Evolutionary conservation across 2,888 invertebrate genomes (phyloP).

Genomic region (Agrenia bidenticulata): DNA sequence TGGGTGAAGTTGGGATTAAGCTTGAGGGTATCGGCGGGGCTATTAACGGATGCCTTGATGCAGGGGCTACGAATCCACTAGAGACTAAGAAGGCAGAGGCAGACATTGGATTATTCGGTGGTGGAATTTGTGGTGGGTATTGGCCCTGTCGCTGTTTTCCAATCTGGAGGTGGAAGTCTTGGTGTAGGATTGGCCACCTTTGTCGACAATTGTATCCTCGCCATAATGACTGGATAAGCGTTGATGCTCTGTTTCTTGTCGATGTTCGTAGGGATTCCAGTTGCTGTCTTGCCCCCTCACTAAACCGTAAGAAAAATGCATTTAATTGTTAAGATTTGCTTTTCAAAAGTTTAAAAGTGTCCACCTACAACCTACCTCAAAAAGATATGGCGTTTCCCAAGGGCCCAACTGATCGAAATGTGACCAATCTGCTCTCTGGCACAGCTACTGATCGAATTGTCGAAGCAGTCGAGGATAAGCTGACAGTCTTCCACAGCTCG

Average conservation of each 20-base stretch:
- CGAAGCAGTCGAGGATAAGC: constrained; percentile 71
- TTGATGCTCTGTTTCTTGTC: constrained; percentile 76
- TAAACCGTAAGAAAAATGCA: constrained; percentile 55
- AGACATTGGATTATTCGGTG: neutral
- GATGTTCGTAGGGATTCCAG: constrained; percentile 78
- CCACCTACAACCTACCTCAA: constrained; percentile 60
- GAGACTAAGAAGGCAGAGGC: neutral
- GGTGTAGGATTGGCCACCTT: constrained; percentile 37
- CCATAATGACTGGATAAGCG: constrained; percentile 81
- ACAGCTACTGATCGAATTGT: constrained; percentile 59
- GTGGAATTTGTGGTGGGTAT: neutral
- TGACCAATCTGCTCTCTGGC: constrained; percentile 53
- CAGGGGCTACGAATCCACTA: neutral
- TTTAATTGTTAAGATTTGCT: neutral
- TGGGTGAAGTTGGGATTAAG: neutral
- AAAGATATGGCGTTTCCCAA: constrained; percentile 90
- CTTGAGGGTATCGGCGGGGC: neutral
- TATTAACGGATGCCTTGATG: neutral
- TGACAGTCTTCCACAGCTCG: constrained; percentile 70
- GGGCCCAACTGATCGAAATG: constrained; percentile 80
- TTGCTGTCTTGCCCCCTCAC: constrained; percentile 88
- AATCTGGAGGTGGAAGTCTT: constrained; percentile 30
- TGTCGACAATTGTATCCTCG: constrained; percentile 65
- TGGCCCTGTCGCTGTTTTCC: constrained; percentile 12
- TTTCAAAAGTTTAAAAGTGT: neutral